Conservation (phyloP, 2,113 vertebrate species). For the Leiothrix lutea region DNA sequence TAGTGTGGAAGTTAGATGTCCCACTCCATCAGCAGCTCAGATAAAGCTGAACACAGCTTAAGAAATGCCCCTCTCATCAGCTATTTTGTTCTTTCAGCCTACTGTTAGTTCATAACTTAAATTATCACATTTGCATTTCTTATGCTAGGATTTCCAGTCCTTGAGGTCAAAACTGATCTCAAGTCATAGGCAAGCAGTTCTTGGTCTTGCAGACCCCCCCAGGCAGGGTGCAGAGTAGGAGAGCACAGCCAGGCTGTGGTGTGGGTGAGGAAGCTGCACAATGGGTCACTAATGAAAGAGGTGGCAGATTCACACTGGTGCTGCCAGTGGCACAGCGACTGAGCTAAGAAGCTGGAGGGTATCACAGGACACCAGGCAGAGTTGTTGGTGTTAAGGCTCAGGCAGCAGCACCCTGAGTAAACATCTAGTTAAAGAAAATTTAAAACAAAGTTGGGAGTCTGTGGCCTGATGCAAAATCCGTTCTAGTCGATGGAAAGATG, state of each 20-base stretch:
- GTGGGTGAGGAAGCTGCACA: rapidly evolving
- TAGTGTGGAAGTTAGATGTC: not conserved
- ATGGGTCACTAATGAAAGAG: not conserved
- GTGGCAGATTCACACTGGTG: not conserved
- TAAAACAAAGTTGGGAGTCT: not conserved
- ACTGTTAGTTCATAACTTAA: not conserved
- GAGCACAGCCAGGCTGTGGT: not conserved
- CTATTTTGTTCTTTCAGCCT: not conserved
- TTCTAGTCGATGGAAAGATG: not conserved
- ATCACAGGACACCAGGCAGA: not conserved
- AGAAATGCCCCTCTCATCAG: not conserved
- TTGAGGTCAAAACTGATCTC: not conserved
- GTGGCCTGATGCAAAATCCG: not conserved
- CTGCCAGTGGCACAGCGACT: not conserved
- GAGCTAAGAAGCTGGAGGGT: not conserved
- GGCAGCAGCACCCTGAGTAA: not conserved
- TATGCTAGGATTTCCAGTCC: not conserved
- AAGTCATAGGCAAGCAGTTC: not conserved
- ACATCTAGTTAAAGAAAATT: not conserved
- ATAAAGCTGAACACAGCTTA: not conserved
- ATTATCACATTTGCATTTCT: not conserved
- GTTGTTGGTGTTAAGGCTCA: rapidly evolving
- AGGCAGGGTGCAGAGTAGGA: rapidly evolving
- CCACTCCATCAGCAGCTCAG: not conserved
- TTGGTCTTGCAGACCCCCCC: not conserved